Evolutionary conservation across 2,888 invertebrate species (phyloP), one percentile per base, ranked within the genome.

Genomic region (Drepana falcataria): DNA sequence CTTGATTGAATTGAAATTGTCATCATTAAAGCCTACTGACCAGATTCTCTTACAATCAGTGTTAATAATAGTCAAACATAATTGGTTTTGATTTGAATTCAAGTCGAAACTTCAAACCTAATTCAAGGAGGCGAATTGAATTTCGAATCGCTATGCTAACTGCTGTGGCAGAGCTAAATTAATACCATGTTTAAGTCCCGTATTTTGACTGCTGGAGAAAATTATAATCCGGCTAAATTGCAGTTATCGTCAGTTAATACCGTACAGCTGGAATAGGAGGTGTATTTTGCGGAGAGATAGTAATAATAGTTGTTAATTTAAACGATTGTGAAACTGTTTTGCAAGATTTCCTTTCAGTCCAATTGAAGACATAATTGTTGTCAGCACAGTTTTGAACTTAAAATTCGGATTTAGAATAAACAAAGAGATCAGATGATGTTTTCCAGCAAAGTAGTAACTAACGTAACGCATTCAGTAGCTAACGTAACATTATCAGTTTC

Each of bases 51-150:
- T 21, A 21, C 21, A 21, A 21, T 21, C 21, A 21, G 21, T 21
- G 21, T 21, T 21, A 21, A 35, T 49, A 4, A 49, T 37, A 21
- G 48, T 48, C 60, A 52, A 55, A 58, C 61, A 61, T 9, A 44
- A 9, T 9, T 48, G 57, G 59, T 51, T 40, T 60, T 59, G 54
- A 66, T 75, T 65, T 70, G 66, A 63, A 77, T 76, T 74, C 73
- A 65, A 63, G 69, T 64, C 68, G 55, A 60, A 64, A 60, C 68
- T 55, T 63, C 59, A 64, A 60, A 64, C 59, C 60, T 64, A 71
- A 69, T 73, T 66, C 56, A 59, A 64, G 61, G 58, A 56, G 58
- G 59, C 58, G 68, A 73, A 76, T 77, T 74, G 73, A 80, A 80
- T 77, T 74, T 69, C 71, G 72, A 77, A 77, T 72, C 60, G 68